phyloP scores from a whole-genome alignment of 2,113 vertebrate genomes.

The Mobula hypostoma region DNA sequence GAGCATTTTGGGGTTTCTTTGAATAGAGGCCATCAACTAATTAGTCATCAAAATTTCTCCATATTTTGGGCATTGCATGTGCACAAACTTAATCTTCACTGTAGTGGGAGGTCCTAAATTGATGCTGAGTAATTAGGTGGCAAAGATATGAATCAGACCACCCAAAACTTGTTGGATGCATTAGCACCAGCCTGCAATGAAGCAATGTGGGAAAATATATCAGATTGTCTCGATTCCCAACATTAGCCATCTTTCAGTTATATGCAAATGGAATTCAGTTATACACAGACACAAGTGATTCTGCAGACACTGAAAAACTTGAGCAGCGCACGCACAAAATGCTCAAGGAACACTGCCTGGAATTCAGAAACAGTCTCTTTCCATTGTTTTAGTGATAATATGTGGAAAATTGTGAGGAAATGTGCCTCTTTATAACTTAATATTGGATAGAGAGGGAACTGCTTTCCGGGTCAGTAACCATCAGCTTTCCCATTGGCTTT shows the following conservation, averaged over 20 bases:
- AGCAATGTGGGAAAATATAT: not conserved
- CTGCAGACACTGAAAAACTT: too few relatives aligned
- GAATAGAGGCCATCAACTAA: not conserved
- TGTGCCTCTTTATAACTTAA: not conserved
- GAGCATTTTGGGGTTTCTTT: not conserved
- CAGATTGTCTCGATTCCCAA: too few relatives aligned
- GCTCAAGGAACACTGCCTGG: too few relatives aligned
- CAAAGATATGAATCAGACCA: not conserved
- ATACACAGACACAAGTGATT: too few relatives aligned
- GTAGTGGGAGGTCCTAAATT: not conserved
- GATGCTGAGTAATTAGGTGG: not conserved
- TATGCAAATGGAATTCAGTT: too few relatives aligned
- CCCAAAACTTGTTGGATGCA: not conserved
- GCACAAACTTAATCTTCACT: not conserved
- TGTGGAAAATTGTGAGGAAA: not conserved
- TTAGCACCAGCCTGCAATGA: not conserved
- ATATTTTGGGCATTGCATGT: not conserved
- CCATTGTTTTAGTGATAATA: not conserved
- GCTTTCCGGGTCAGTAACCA: too few relatives aligned
- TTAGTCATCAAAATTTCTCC: not conserved
- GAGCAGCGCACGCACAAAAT: too few relatives aligned
- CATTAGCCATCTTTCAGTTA: not conserved
- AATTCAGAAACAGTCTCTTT: not conserved
- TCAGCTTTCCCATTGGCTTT: not conserved
- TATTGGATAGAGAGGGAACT: not conserved